phyloP scores from a whole-genome alignment of 2,113 vertebrate species.

The Cranoglanis bouderius region DNA sequence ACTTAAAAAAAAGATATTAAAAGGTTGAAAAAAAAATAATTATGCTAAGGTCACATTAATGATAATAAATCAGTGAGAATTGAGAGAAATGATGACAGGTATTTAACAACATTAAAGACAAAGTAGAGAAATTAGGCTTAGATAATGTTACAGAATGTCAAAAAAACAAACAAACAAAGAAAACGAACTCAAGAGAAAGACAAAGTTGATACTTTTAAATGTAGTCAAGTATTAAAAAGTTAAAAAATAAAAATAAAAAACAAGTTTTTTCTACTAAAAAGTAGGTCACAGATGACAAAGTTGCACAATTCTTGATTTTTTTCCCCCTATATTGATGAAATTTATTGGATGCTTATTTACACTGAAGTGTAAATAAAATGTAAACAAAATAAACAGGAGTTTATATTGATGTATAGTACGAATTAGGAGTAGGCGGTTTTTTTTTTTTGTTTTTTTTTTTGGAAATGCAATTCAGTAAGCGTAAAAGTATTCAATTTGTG shows the following conservation, averaged over 20 bases:
- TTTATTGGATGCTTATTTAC: background rate
- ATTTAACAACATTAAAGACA: background rate
- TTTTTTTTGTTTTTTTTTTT: background rate
- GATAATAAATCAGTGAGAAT: background rate
- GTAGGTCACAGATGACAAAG: too few species aligned
- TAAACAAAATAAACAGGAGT: background rate
- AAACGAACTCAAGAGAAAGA: background rate
- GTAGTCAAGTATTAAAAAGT: background rate
- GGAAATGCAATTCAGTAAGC: too few species aligned
- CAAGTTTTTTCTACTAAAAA: too few species aligned
- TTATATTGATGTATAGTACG: background rate
- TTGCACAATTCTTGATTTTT: background rate
- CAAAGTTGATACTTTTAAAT: background rate
- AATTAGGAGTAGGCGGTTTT: too few species aligned
- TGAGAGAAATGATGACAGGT: background rate
- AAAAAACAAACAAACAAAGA: background rate
- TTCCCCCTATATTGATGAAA: background rate
- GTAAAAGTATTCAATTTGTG: background rate
- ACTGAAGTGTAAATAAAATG: background rate
- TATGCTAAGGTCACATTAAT: background rate
- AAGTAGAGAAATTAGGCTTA: too few species aligned
- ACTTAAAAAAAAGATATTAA: background rate
- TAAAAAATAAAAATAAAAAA: background rate
- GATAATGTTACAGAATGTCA: too few species aligned
- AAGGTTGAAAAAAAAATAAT: background rate